Base-by-base conservation (phyloP, 2,113 vertebrate species). In the Poecile atricapillus region DNA sequence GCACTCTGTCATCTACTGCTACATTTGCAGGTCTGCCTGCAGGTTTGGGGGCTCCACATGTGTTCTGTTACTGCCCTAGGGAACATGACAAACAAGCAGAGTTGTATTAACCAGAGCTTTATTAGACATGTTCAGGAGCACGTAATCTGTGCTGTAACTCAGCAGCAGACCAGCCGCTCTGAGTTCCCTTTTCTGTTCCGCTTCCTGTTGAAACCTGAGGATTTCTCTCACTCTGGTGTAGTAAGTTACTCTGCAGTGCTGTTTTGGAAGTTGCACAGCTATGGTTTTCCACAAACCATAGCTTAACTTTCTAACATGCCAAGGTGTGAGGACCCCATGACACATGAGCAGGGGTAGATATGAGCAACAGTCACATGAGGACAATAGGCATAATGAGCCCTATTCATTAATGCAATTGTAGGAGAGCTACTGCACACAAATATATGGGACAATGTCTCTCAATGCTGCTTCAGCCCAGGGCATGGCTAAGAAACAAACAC, bases 351-450 rank as follows among this genome's bases (percentile, higher is more conserved):
- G 39, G 33, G 10, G 9, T 52, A 44, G 50, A 64, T 33, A 59
- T 11, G 18, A 37, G 33, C 27, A 3, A 1, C 15, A 43, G 10
- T 8, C 31, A 14, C 16, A 7, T 39, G 37, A 35, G 13, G 33
- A 63, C 3, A n/a, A n/a, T n/a, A 4, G 13, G 35, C 0, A 0
- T 16, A 49, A 28, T 37, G 43, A 2, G 12, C 3, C 7, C 10
- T 13, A 37, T 31, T 7, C 11, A 27, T 49, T 46, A n/a, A 27
- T 22, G 53, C 11, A 71, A 16, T 13, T 68, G 11, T 59, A 43
- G 44, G 75, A 91, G 27, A 30, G 24, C 35, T 41, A 11, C 19
- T 78, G 21, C 14, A 19, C 31, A 37, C 2, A 8, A 37, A 7
- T 35, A n/a, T 15, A 10, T 14, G 30, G 12, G 6, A 9, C 6